Base-by-base conservation (phyloP, 2,888 invertebrate genomes). In the Heliconius erato region DNA sequence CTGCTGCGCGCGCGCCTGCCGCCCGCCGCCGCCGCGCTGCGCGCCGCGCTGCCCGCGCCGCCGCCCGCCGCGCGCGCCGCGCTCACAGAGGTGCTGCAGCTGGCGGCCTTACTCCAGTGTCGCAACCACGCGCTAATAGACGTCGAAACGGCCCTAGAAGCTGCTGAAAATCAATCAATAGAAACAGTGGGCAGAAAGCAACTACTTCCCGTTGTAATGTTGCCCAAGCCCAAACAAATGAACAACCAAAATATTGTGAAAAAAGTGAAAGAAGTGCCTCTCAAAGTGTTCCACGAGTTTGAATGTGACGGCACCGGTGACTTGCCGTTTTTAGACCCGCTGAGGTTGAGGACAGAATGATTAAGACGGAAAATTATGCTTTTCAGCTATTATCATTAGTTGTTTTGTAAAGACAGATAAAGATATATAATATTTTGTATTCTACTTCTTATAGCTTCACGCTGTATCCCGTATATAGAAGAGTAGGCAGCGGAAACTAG, bases 121-220 rank as follows among this genome's bases (percentile, higher is more conserved):
- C 92, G 94, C 0, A 95, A 96, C 88, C 95, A 96, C 88, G 94
- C 94, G 0, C 87, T 95, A 0, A 88, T 95, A 59, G 96, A 96
- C 89, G 96, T 96, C 0, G 96, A 96, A 85, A 96, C 96, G 0
- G 96, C 96, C 0, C 87, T 96, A 11, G 96, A 96, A 85, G 96
- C 96, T 0, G 96, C 96, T 0, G 96, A 96, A 82, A 92, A 92
- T 1, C 91, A 92, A 69, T 86, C 90, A 3, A 77, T 91, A 0
- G 92, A 91, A 6, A 89, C 87, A n/a, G 85, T 90, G 5, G 93
- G 92, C 0, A 89, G 88, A 0, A 87, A 90, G 4, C 92, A 91
- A 35, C 86, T 95, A 1, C 89, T 95, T 0, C 95, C 96, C 0
- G 92, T 96, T 0, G 79, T 90, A 0, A 79, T 92, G 72, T 84